Base-by-base conservation (phyloP, 1,140 invertebrate genomes). In the Drosophila tristis region DNA sequence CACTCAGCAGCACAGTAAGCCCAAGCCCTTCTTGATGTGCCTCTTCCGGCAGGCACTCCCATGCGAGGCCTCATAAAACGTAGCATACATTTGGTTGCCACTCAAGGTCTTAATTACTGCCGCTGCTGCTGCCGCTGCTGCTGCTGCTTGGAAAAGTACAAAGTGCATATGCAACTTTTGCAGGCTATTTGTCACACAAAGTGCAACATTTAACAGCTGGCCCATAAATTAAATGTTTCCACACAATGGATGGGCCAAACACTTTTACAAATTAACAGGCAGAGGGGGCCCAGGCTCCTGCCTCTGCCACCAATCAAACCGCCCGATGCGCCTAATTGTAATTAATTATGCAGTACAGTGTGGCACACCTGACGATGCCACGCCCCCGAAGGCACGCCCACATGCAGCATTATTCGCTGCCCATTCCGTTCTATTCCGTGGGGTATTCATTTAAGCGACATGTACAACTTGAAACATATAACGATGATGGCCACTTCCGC, bases 401-500 rank as follows among this genome's bases (percentile, higher is more conserved):
- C 25, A 47, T 29, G 42, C 29, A n/a, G 20, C 64, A 2, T 4
- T 25, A 4, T 15, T 47, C 53, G 23, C 47, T 61, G 11, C 49
- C 26, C 5, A 49, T 49, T 13, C 26, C 23, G 54, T 42, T 42
- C n/a, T 26, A n/a, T 44, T 20, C 20, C 1, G 23, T 3, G 47
- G 42, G 47, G 54, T 61, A 75, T 81, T 77, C 67, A 81, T 78
- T 80, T 67, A 71, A 70, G 74, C 65, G 73, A 84, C 84, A 80
- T 85, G 70, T 87, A 84, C 78, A 90, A 81, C 78, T 87, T 82
- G 67, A 78, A 72, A 77, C 80, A 81, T 78, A 62, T 73, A 81
- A 85, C 71, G 49, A 82, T 89, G 78, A 86, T 75, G 74, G 76
- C 80, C 90, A 91, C 89, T 91, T 91, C 89, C 89, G 89, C 89